Conservation (phyloP, 2,888 invertebrate species). For the Drosophila anomelani region DNA sequence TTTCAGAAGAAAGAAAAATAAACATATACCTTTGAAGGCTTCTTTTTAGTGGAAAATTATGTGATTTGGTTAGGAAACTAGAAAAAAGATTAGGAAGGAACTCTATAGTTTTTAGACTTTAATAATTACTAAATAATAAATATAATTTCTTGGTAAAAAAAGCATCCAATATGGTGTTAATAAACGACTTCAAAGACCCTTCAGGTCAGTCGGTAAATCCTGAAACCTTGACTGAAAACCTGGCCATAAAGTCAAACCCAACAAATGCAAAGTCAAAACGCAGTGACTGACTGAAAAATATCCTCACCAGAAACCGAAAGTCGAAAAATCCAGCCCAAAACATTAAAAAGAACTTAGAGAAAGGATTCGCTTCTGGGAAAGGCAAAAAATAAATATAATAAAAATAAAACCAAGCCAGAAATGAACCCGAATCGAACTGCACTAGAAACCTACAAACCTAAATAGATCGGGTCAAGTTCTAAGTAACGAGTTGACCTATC, state of each 20-base stretch:
- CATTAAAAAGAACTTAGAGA: slow-evolving; percentile 55
- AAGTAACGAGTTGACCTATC: slow-evolving; percentile 47
- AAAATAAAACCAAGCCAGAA: slow-evolving; percentile 25
- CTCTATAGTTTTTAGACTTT: not conserved
- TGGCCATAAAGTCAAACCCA: slow-evolving; percentile 68
- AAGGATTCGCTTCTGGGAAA: slow-evolving; percentile 53
- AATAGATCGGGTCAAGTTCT: slow-evolving; percentile 60
- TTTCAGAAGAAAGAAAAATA: slow-evolving; percentile 41
- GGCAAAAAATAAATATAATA: slow-evolving; percentile 40
- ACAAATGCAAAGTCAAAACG: slow-evolving; percentile 75
- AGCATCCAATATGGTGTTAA: no score
- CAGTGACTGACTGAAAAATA: slow-evolving; percentile 36
- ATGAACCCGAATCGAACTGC: slow-evolving; percentile 54
- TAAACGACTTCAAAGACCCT: not conserved
- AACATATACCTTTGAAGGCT: not conserved
- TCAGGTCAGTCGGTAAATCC: slow-evolving; percentile 6
- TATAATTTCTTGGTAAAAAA: no score
- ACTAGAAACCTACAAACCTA: slow-evolving; percentile 78
- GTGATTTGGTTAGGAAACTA: not conserved
- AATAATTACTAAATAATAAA: not conserved
- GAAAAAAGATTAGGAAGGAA: not conserved
- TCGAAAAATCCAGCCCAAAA: slow-evolving; percentile 36
- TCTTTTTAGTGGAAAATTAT: not conserved
- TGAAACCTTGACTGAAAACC: slow-evolving; percentile 23
- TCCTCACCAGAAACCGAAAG: slow-evolving; percentile 2